These are phyloP conservation scores for Apodemia duryi DNA, from an alignment of 2,888 invertebrate genomes.

Conservation along the genomic window DNA sequence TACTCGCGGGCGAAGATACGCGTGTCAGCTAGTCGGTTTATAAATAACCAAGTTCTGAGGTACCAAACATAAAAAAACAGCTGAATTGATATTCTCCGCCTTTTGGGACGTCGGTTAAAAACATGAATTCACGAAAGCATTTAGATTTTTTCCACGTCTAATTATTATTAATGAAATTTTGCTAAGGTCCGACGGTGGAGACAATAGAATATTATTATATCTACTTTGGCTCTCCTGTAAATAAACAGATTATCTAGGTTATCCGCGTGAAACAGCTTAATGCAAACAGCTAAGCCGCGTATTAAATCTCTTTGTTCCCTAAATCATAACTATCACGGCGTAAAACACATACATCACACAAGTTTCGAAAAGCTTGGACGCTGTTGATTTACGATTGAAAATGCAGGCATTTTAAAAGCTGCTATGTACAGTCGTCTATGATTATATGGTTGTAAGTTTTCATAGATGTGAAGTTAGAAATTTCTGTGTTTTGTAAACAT, in stretches of 20 bases:
- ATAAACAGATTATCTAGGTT: slow-evolving; percentile 22
- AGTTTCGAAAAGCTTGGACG: slow-evolving; percentile 12
- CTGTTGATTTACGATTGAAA: slow-evolving; percentile 13
- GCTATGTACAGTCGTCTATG: slow-evolving; percentile 1
- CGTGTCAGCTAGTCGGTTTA: too few species aligned
- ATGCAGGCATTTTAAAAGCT: slow-evolving; percentile 7
- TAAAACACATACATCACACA: slow-evolving; percentile 10
- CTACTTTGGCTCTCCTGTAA: background rate
- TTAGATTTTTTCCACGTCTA: too few species aligned
- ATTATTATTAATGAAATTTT: too few species aligned
- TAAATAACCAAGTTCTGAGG: too few species aligned
- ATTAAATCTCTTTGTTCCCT: slow-evolving; percentile 4
- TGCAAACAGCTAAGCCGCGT: background rate
- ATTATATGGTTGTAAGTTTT: background rate
- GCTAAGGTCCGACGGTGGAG: too few species aligned
- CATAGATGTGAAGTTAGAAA: background rate
- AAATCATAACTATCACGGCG: slow-evolving; percentile 9
- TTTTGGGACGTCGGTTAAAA: too few species aligned
- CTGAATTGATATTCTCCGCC: too few species aligned
- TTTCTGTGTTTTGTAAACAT: too few species aligned
- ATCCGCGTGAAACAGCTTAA: slow-evolving; percentile 21
- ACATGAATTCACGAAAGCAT: too few species aligned
- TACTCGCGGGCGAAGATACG: too few species aligned
- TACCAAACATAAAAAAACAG: too few species aligned
- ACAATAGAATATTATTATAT: too few species aligned